Evolutionary conservation across 2,888 invertebrate genomes (phyloP).

Genomic region (Melinaea marsaeus): DNA sequence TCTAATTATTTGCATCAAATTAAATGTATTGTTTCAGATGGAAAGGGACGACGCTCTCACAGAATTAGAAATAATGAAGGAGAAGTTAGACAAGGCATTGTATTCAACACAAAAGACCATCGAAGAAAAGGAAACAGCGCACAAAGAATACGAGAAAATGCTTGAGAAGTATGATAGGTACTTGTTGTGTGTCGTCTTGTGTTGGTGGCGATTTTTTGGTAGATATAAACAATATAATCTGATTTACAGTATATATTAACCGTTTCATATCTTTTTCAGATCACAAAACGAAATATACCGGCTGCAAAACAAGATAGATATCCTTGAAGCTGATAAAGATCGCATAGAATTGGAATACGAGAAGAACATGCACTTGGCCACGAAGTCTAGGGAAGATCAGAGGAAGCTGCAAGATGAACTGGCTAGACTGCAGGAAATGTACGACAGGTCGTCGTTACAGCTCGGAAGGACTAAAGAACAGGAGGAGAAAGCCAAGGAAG

Average conservation of each 20-base stretch:
- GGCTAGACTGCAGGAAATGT: slow-evolving; percentile 90
- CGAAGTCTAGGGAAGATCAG: slow-evolving; percentile 90
- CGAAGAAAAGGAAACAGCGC: slow-evolving; percentile 91
- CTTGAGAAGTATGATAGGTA: slow-evolving; percentile 94
- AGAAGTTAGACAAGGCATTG: slow-evolving; percentile 92
- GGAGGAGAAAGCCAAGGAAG: slow-evolving; percentile 94
- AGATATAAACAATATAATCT: slow-evolving; percentile 28
- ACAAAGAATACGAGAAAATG: slow-evolving; percentile 95
- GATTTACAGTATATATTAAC: slow-evolving; percentile 13
- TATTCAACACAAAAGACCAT: slow-evolving; percentile 89
- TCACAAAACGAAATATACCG: slow-evolving; percentile 93
- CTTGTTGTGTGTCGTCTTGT: slow-evolving; percentile 65
- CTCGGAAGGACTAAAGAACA: slow-evolving; percentile 90
- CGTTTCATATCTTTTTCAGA: slow-evolving; percentile 67
- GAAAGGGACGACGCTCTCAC: slow-evolving; percentile 91
- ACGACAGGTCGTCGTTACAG: slow-evolving; percentile 91
- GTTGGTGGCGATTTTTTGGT: slow-evolving; percentile 51
- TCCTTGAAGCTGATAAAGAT: slow-evolving; percentile 91
- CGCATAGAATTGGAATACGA: slow-evolving; percentile 90
- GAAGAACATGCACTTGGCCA: slow-evolving; percentile 86
- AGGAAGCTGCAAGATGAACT: slow-evolving; percentile 92
- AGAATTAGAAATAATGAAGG: slow-evolving; percentile 91
- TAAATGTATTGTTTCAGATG: slow-evolving; percentile 73
- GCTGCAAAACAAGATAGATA: slow-evolving; percentile 91
- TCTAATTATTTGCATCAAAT: background rate